A percentile compares a stretch with the other conserved stretches of the same genome.
These are phyloP conservation scores for Epinephelus moara DNA, from an alignment of 2,113 vertebrate genomes.

Conservation along the genomic window DNA sequence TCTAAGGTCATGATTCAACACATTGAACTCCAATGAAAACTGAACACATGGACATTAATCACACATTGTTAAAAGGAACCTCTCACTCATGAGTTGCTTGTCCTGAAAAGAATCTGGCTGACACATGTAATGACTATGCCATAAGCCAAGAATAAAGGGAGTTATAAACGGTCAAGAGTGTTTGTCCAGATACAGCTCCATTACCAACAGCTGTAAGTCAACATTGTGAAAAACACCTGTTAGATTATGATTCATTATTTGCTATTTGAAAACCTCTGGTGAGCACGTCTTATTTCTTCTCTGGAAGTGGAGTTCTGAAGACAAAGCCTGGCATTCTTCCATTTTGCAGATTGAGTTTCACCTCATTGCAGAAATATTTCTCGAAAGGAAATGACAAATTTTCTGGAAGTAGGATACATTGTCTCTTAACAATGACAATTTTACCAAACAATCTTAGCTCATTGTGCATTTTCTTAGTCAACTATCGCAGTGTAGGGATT, in stretches of 20 bases:
- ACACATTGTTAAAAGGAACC: conserved; percentile 2
- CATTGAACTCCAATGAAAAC: neutral
- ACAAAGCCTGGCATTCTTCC: neutral
- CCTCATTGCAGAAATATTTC: conserved; percentile 12
- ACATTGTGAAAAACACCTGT: conserved; percentile 35
- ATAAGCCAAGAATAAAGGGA: conserved; percentile 11
- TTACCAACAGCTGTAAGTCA: conserved; percentile 34
- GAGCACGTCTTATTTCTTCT: neutral
- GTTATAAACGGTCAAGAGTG: conserved; percentile 16
- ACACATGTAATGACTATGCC: conserved; percentile 21
- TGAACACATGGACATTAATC: conserved; percentile 6
- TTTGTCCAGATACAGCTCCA: conserved; percentile 45
- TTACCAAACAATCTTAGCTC: neutral
- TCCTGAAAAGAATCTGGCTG: neutral
- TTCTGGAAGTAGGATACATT: neutral
- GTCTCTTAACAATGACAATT: neutral
- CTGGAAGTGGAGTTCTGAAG: neutral
- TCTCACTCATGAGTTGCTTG: neutral
- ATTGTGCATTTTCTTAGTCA: neutral
- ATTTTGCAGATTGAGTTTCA: conserved; percentile 9
- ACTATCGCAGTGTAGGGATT: neutral
- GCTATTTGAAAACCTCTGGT: conserved; percentile 13
- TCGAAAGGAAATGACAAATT: conserved; percentile 3
- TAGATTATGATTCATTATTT: conserved; percentile 38
- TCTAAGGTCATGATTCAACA: conserved; percentile 2